phyloP scores from a whole-genome alignment of 1,140 invertebrate genomes.

The Zaprionus africanus region DNA sequence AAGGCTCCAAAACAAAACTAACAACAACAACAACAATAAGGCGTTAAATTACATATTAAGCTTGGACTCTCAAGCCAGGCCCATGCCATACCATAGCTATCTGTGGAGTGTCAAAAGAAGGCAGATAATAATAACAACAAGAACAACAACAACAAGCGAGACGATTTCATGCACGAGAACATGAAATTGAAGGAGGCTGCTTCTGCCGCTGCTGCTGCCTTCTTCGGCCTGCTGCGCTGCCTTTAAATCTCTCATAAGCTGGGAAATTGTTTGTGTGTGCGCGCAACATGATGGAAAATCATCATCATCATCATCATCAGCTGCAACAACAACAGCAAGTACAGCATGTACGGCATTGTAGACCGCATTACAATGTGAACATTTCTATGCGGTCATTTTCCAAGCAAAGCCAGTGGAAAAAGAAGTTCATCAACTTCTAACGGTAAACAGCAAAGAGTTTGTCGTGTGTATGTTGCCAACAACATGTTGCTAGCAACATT shows the following conservation, averaged over 20 bases:
- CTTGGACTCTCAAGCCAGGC: conserved; percentile 45
- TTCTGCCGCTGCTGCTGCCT: background rate
- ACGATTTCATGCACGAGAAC: conserved; percentile 73
- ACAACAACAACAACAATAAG: conserved; percentile 29
- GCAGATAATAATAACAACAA: conserved; percentile 38
- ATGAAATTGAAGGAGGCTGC: conserved; percentile 29
- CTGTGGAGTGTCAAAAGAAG: conserved; percentile 62
- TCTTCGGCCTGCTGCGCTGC: background rate
- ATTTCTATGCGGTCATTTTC: conserved; percentile 17
- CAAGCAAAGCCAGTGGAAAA: background rate
- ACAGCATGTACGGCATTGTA: conserved; percentile 21
- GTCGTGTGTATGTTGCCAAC: conserved; percentile 35
- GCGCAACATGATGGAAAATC: conserved; percentile 62
- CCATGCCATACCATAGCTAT: conserved; percentile 28
- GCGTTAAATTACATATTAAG: conserved; percentile 73
- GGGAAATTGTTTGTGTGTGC: conserved; percentile 56
- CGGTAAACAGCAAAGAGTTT: conserved; percentile 59
- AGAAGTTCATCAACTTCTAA: conserved; percentile 64
- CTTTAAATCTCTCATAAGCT: conserved; percentile 62
- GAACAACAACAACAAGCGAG: conserved; percentile 37
- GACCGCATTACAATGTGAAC: conserved; percentile 47
- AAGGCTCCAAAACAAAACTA: conserved; percentile 34
- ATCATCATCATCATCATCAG: conserved; percentile 37
- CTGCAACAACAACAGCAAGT: conserved; percentile 34
- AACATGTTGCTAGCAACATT: conserved; percentile 78